Conservation (phyloP, 2,888 invertebrate species). For the Bellardia bayeri region DNA sequence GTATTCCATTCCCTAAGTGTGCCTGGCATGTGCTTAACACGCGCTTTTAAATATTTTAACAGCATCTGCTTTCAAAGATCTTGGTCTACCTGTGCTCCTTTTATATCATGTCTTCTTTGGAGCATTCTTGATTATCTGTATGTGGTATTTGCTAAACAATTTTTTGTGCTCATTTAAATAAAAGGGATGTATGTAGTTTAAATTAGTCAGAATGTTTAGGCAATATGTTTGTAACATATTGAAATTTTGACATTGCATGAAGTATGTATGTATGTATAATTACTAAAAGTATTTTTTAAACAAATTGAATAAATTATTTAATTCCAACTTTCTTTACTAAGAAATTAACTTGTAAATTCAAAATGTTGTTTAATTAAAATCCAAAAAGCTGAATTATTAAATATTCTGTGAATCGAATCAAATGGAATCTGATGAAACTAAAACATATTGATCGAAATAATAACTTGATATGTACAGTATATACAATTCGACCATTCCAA, state of each 20-base stretch:
- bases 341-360: too few relatives aligned
- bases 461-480: neutral
- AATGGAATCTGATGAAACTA: too few relatives aligned
- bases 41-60: conserved; percentile 73
- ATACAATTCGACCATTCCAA: conserved; percentile 9
- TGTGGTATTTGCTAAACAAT: conserved; percentile 35
- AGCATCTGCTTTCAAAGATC: conserved; percentile 64
- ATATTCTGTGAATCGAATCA: too few relatives aligned
- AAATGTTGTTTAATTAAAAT: too few relatives aligned
- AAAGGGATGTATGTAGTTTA: neutral
- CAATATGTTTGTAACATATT: conserved; percentile 12
- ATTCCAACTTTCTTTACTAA: too few relatives aligned
- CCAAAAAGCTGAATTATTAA: too few relatives aligned
- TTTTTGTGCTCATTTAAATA: conserved; percentile 5
- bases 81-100: conserved; percentile 56
- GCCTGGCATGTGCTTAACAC: conserved; percentile 82
- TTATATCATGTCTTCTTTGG: conserved; percentile 30
- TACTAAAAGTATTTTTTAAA: neutral
- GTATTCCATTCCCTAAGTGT: conserved; percentile 69
- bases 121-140: conserved; percentile 32
- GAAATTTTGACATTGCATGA: too few relatives aligned
- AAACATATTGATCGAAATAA: too few relatives aligned
- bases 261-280: too few relatives aligned
- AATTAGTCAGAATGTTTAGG: neutral
- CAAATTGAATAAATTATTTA: neutral